A percentile compares a stretch with the other conserved stretches of the same genome.
Conservation (phyloP, 37 sponge, comb jelly and placozoan genomes). For the Aphrocallistes beatrix region DNA sequence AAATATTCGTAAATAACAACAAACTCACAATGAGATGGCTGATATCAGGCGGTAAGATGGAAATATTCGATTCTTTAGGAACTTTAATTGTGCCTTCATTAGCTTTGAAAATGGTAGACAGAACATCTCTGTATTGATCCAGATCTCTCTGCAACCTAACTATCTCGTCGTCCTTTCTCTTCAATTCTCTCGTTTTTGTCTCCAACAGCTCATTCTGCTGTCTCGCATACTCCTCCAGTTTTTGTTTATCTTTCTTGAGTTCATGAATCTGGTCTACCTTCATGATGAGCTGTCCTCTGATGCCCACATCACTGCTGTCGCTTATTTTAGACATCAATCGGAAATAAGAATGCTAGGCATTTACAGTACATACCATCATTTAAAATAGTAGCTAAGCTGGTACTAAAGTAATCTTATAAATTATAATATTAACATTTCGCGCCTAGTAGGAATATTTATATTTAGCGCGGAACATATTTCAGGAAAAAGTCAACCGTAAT, state of each 20-base stretch:
- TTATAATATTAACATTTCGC: too few species aligned
- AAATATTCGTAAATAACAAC: not conserved
- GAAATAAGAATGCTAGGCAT: too few species aligned
- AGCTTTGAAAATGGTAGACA: constrained; percentile 24
- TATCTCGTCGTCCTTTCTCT: constrained; percentile 22
- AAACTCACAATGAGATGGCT: not conserved
- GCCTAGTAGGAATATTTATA: too few species aligned
- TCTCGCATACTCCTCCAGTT: not conserved
- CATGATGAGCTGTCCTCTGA: not conserved
- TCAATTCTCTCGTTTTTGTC: not conserved
- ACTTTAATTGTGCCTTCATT: constrained; percentile 21
- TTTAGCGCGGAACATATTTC: too few species aligned
- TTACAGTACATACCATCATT: too few species aligned
- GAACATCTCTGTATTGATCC: constrained; percentile 27
- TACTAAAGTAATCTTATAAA: too few species aligned
- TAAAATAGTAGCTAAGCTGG: too few species aligned
- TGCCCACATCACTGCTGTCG: too few species aligned
- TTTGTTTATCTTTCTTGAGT: not conserved
- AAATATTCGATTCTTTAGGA: constrained; percentile 20
- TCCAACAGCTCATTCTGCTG: too few species aligned
- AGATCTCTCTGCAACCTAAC: constrained; percentile 22
- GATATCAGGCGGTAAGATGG: not conserved
- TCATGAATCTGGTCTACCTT: not conserved
- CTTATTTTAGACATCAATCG: too few species aligned
- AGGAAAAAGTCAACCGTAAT: too few species aligned